These are phyloP conservation scores for Corvus hawaiiensis DNA, from an alignment of 2,113 vertebrate species.

Conservation along the genomic window DNA sequence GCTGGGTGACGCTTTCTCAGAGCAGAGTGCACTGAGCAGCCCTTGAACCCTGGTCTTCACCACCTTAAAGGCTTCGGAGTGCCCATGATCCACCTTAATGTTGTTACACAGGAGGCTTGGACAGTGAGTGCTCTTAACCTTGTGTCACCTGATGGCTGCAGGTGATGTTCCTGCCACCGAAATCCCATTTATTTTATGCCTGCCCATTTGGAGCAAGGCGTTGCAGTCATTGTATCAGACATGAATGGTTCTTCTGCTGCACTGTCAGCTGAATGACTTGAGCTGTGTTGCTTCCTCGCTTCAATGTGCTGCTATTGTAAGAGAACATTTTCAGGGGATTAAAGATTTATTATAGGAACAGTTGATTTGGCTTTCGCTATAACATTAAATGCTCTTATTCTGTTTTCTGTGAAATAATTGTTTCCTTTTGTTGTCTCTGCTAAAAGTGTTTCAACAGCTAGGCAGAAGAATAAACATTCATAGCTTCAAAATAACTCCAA, in stretches of 20 bases:
- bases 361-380: neutral
- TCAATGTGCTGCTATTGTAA: neutral
- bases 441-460: neutral
- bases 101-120: neutral
- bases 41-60: neutral
- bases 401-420: neutral
- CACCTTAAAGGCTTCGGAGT: neutral
- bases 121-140: neutral
- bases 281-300: neutral
- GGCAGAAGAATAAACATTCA: slow-evolving; percentile 2
- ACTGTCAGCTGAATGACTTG: neutral
- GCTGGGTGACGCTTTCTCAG: neutral
- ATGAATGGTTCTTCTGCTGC: neutral
- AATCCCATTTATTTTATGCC: neutral
- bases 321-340: neutral
- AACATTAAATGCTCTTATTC: neutral
- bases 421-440: neutral
- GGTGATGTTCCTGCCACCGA: neutral
- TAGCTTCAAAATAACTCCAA: neutral
- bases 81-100: accelerated
- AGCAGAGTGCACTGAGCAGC: accelerated
- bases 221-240: neutral
- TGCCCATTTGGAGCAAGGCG: neutral
- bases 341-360: slow-evolving; percentile 6
- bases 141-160: neutral